Evolutionary conservation across 2,113 vertebrate species (phyloP), one percentile per base, ranked within the genome.

Genomic region (Australoheros scitulus): DNA sequence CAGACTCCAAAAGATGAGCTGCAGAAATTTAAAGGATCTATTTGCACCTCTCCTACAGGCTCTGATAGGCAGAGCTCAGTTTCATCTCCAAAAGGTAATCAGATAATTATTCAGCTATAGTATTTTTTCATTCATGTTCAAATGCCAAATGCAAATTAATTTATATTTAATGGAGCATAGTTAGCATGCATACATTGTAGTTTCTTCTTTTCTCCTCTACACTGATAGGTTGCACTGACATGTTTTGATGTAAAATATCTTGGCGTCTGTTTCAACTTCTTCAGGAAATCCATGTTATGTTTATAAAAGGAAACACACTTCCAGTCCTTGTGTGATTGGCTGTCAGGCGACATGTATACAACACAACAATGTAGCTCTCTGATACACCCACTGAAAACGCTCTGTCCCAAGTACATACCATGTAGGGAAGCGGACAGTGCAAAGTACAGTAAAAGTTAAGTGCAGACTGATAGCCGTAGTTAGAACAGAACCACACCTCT

Each of bases 21-120:
- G 15, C 64, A 86, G 56, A 80, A 65, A 13, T 56, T 81, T 15
- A 87, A 11, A 82, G 85, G 70, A 29, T 29, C 83, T 7, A 13
- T 55, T 10, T 57, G 26, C 13, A 24, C 79, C 0, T 93, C 90
- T 0, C 59, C 92, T 10, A 29, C 65, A 22, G 77, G 7, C 36
- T 77, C 81, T 20, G 38, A 81, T 17, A 82, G 26, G 4, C 87
- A 79, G n/a, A 88, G 83, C 43, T 84, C 87, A n/a, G 81, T 70
- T 32, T 88, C 85, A 41, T 88, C 87, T 5, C 85, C 79, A 38
- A 92, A 79, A 90, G 91, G 92, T 95, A 89, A 83, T 17, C 0
- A 10, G 1, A 76, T 17, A 20, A 61, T 24, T 1, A 64, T 52
- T 72, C 63, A 0, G 38, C 68, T 61, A 43, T 36, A 64, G 8